Evolutionary conservation across 2,113 vertebrate species (phyloP), one percentile per base, ranked within the genome.

Genomic region (Rousettus leschenaultii): DNA sequence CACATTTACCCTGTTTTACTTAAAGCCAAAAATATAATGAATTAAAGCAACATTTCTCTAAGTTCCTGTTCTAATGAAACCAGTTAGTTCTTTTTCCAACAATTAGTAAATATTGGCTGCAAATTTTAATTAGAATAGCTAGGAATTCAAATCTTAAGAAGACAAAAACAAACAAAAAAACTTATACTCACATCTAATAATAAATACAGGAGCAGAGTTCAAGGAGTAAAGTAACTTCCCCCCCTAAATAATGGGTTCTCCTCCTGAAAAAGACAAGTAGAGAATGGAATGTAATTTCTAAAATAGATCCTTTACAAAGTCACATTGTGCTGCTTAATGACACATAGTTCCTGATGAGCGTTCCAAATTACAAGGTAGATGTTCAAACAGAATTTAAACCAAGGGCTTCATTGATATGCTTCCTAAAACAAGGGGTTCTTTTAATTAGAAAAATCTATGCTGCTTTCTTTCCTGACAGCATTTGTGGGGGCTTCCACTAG

Each of bases 391-490:
- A 92, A 96, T 95, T 95, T 95, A 95, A 96, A 97, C 95, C 95
- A 97, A 97, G 86, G 80, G 48, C 80, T 91, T 97, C 97, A 97
- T 97, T 97, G 95, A 96, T 92, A 94, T 89, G 84, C 91, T 95
- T 95, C 43, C 91, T 95, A 96, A 97, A 98, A 98, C 97, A 98
- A 97, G 94, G 95, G 80, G 33, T 77, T 94, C 95, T 95, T 97
- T 97, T 97, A 97, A 97, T 97, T 96, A 97, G 89, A 96, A 96
- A 96, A 96, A 74, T 96, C 96, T 96, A 96, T 96, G 93, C 97
- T 93, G 93, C 93, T 97, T 96, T 97, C 73, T 97, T 97, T 95
- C 38, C 88, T 80, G 90, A 88, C 77, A 89, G 65, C 22, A 21
- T 91, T 91, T 79, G 78, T 80, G 12, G 55, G 55, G 38, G 28